Conservation (phyloP, 2,113 vertebrate species). For the Plestiodon gilberti region DNA sequence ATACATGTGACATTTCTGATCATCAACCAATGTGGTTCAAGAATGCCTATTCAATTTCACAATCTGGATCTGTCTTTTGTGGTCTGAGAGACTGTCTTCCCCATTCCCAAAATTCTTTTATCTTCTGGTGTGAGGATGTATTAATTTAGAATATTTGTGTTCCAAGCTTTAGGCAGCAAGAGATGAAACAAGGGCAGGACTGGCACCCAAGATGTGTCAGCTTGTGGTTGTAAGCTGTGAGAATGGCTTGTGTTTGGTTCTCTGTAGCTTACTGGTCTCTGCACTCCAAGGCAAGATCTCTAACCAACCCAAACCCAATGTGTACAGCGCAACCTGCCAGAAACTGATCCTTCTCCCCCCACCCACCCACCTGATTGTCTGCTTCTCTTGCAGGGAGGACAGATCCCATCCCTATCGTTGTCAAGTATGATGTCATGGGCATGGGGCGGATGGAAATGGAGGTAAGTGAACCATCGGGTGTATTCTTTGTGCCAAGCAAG, state of each 20-base stretch:
- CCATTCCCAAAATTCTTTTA: conserved; percentile 2
- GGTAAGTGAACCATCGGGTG: conserved; percentile 70
- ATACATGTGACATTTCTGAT: neutral
- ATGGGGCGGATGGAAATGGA: conserved; percentile 99
- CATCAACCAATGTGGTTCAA: neutral
- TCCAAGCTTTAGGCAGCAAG: neutral
- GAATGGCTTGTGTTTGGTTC: conserved; percentile 99
- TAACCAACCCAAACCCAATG: conserved; percentile 96
- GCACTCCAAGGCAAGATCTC: conserved; percentile 99
- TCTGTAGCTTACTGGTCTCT: conserved; percentile 99
- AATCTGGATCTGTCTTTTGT: neutral
- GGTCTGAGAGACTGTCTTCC: neutral
- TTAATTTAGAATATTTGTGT: conserved; percentile 3
- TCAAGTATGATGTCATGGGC: conserved; percentile 99
- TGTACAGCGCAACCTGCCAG: conserved; percentile 80
- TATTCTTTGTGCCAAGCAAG: neutral
- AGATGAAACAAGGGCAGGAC: neutral
- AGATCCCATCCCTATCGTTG: conserved; percentile 96
- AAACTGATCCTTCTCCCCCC: conserved; percentile 17
- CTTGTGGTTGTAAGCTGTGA: conserved; percentile 92
- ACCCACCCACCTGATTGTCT: conserved; percentile 69
- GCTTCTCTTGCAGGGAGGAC: conserved; percentile 91
- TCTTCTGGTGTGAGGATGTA: conserved; percentile 32
- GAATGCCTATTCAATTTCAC: neutral
- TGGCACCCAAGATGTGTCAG: conserved; percentile 38